Conservation (phyloP, 2,888 invertebrate species). For the Gastracanthus pulcherrimus region DNA sequence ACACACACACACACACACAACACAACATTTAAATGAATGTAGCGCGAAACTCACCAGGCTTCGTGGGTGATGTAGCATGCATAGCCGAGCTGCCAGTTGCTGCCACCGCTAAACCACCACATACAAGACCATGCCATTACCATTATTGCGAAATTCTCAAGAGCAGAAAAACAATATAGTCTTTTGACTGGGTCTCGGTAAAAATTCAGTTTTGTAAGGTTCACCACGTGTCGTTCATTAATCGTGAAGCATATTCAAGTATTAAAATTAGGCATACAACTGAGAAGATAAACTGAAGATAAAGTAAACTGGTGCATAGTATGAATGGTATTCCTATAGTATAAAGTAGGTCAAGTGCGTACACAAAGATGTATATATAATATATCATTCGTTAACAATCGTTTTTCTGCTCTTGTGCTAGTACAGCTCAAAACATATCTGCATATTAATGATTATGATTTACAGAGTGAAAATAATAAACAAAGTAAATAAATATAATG, state of each 20-base stretch:
- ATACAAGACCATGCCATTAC: slow-evolving; percentile 72
- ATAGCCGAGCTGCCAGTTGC: slow-evolving; percentile 75
- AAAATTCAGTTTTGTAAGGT: too few species aligned
- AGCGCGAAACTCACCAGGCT: slow-evolving; percentile 74
- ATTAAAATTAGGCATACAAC: too few species aligned
- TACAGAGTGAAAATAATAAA: background rate
- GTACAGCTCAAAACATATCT: slow-evolving; percentile 21
- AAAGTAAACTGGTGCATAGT: too few species aligned
- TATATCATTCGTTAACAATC: background rate
- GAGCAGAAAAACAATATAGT: slow-evolving; percentile 27
- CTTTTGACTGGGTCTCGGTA: background rate
- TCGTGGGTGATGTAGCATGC: slow-evolving; percentile 76
- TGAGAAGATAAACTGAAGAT: too few species aligned
- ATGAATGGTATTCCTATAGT: too few species aligned
- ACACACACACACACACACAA: background rate
- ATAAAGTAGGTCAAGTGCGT: background rate
- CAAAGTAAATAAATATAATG: slow-evolving; percentile 44
- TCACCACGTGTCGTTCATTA: too few species aligned
- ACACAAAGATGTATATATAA: background rate
- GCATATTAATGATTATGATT: slow-evolving; percentile 13
- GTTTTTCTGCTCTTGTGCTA: slow-evolving; percentile 20
- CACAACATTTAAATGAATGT: slow-evolving; percentile 59
- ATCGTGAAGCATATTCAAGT: too few species aligned
- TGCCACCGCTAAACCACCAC: slow-evolving; percentile 76
- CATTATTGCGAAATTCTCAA: slow-evolving; percentile 60